These are phyloP conservation scores for Oasisia sp. DNA, from an alignment of 2,888 invertebrate genomes.

Conservation along the genomic window DNA sequence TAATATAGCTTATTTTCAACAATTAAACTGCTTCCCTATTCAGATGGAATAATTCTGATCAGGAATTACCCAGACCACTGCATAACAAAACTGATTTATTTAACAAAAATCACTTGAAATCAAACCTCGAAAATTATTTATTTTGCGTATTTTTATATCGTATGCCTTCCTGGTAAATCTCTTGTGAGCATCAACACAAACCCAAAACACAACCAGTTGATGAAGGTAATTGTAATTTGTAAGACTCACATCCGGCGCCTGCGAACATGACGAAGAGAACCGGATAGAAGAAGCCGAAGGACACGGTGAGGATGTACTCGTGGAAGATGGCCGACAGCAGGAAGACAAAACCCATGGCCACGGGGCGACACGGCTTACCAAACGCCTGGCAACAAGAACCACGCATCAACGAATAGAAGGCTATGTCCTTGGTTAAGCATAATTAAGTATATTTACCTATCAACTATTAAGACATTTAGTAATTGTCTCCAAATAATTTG, in stretches of 20 bases:
- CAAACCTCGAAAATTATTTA: too few species aligned
- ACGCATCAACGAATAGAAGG: not conserved
- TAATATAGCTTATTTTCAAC: too few species aligned
- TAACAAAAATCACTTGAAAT: too few species aligned
- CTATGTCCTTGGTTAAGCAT: not conserved
- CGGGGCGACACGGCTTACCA: constrained; percentile 43
- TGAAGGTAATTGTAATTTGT: not conserved
- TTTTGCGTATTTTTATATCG: not conserved
- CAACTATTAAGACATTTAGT: too few species aligned
- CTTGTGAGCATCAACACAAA: not conserved
- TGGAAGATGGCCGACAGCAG: constrained; percentile 86
- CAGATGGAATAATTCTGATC: too few species aligned
- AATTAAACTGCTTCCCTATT: too few species aligned
- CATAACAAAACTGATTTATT: too few species aligned
- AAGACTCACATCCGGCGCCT: constrained; percentile 71
- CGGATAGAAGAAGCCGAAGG: constrained; percentile 88
- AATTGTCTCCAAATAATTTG: too few species aligned
- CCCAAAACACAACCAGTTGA: not conserved
- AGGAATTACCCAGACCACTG: too few species aligned
- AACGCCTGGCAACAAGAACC: constrained; percentile 31
- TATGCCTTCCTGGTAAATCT: not conserved
- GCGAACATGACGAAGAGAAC: constrained; percentile 83
- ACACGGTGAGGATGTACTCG: constrained; percentile 83
- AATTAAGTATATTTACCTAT: too few species aligned
- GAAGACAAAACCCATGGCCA: constrained; percentile 77